phyloP scores from a whole-genome alignment of 2,888 invertebrate genomes.

The Drosophila anomelani region DNA sequence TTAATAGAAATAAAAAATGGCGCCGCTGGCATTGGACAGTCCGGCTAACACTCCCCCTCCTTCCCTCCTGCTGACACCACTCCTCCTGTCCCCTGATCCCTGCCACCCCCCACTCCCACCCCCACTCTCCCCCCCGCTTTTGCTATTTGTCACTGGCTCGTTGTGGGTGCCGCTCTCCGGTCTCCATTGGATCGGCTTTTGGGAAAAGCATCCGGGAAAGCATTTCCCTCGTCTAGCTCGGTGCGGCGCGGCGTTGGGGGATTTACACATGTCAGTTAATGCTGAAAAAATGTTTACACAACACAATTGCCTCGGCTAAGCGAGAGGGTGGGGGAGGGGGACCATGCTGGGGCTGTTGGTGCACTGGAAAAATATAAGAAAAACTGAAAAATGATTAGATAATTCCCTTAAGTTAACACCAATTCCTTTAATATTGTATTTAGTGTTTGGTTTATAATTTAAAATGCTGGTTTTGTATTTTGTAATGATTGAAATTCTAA shows the following conservation, averaged over 20 bases:
- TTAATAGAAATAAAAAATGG: conserved; percentile 75
- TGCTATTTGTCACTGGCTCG: conserved; percentile 71
- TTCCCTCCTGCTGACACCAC: not conserved
- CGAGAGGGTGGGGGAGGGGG: conserved; percentile 2
- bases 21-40: conserved; percentile 66
- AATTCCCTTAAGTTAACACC: no score
- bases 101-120: conserved; percentile 3
- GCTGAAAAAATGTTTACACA: conserved; percentile 77
- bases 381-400: not conserved
- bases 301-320: conserved; percentile 65
- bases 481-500: no score
- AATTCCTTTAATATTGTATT: no score
- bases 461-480: no score
- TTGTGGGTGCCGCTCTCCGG: conserved; percentile 48
- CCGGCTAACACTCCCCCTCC: conserved; percentile 13
- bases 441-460: no score
- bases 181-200: conserved; percentile 43
- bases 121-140: conserved; percentile 18
- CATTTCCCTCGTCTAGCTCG: conserved; percentile 26
- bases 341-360: conserved; percentile 21
- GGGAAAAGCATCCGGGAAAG: conserved; percentile 30
- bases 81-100: not conserved
- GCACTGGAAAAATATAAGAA: conserved; percentile 3
- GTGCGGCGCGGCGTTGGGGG: conserved; percentile 39
- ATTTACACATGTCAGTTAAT: conserved; percentile 76